Conservation (phyloP, 2,888 invertebrate genomes). For the Anthophora plumipes region DNA sequence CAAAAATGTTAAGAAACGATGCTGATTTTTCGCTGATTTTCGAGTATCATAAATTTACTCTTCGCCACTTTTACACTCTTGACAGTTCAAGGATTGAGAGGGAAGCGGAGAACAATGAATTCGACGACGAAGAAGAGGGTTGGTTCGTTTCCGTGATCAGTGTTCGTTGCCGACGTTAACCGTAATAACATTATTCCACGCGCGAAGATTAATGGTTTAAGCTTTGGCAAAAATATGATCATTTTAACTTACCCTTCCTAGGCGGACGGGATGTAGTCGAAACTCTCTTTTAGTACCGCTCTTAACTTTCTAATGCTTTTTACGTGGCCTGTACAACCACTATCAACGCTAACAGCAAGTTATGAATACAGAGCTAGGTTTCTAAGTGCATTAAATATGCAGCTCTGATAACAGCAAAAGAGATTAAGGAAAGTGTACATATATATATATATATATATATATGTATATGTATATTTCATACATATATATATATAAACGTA, state of each 20-base stretch:
- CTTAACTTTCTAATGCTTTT: slow-evolving; percentile 65
- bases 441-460: not conserved
- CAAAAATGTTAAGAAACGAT: no score
- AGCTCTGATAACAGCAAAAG: slow-evolving; percentile 69
- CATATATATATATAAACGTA: not conserved
- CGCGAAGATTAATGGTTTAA: slow-evolving; percentile 15
- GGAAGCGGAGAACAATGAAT: no score
- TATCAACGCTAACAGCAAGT: slow-evolving; percentile 72
- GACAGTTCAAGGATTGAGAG: no score
- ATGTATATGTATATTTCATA: not conserved
- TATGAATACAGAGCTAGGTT: slow-evolving; percentile 73
- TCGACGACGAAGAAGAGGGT: no score
- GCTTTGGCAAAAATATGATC: slow-evolving; percentile 39
- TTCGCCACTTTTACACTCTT: no score
- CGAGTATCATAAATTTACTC: no score
- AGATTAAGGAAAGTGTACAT: slow-evolving; percentile 64
- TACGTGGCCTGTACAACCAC: slow-evolving; percentile 54
- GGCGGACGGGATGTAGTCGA: slow-evolving; percentile 22
- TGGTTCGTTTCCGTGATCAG: no score
- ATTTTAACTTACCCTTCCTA: slow-evolving; percentile 28
- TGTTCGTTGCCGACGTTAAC: no score
- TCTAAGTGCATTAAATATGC: slow-evolving; percentile 76
- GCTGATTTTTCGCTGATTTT: no score
- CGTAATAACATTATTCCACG: slow-evolving; percentile 33
- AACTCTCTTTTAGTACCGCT: slow-evolving; percentile 54